A percentile compares a stretch with the other conserved stretches of the same genome.
phyloP scores from a whole-genome alignment of 2,888 invertebrate species.

The Omphaloscelis lunosa region DNA sequence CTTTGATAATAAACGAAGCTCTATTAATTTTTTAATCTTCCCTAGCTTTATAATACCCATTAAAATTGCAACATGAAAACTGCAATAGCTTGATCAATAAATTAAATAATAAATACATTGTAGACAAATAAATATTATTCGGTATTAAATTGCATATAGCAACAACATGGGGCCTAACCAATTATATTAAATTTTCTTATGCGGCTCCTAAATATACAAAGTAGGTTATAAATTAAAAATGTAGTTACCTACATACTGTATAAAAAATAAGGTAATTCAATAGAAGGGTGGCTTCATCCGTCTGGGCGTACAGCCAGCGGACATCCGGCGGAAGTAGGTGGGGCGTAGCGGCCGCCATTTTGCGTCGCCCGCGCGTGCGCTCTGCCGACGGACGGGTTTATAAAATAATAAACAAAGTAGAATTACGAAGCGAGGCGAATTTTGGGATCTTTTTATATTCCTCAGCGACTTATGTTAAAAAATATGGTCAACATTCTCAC shows the following conservation, averaged over 20 bases:
- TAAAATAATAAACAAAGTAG: constrained; percentile 72
- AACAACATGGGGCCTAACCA: neutral
- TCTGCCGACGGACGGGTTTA: constrained; percentile 67
- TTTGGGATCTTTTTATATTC: constrained; percentile 63
- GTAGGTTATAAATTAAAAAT: constrained; percentile 28
- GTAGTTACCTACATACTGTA: constrained; percentile 30
- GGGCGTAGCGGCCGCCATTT: constrained; percentile 81
- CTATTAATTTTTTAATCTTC: neutral
- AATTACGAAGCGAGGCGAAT: constrained; percentile 66
- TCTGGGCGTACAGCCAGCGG: constrained; percentile 71
- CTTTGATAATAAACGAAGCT: neutral
- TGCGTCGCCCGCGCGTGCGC: constrained; percentile 79
- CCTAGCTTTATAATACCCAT: neutral
- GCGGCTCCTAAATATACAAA: constrained; percentile 21
- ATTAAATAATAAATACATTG: neutral
- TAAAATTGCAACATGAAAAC: neutral
- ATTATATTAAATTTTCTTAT: constrained; percentile 15
- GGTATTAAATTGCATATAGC: neutral
- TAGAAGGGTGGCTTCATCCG: constrained; percentile 70
- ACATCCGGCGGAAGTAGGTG: constrained; percentile 88
- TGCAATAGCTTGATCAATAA: constrained; percentile 2
- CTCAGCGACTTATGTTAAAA: constrained; percentile 49
- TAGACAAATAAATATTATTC: neutral
- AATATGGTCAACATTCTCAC: constrained; percentile 48
- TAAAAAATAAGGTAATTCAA: constrained; percentile 63